These are phyloP conservation scores for Todiramphus saurophagus DNA, from an alignment of 2,113 vertebrate species.

Conservation along the genomic window DNA sequence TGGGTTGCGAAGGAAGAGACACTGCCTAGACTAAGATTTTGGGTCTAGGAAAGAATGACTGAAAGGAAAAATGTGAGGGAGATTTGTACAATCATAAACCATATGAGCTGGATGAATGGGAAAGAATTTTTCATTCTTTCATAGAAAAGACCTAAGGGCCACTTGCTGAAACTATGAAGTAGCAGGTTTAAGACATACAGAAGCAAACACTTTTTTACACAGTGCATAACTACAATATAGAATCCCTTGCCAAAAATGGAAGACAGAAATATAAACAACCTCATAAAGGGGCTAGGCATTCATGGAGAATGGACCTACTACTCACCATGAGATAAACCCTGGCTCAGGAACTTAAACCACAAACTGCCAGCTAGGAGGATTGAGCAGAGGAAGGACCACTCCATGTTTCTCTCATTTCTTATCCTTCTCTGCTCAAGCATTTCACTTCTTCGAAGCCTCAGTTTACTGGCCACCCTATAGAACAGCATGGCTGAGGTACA, in stretches of 20 bases:
- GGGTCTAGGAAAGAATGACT: neutral
- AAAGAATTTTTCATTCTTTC: constrained; percentile 25
- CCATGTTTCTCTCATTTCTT: neutral
- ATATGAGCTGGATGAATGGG: neutral
- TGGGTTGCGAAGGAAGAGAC: neutral
- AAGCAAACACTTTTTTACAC: neutral
- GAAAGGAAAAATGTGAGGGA: neutral
- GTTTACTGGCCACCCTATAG: neutral
- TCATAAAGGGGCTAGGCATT: neutral
- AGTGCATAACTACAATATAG: neutral
- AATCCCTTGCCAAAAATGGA: neutral
- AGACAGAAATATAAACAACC: neutral
- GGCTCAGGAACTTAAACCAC: neutral
- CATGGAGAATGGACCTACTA: neutral
- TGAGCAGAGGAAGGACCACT: neutral
- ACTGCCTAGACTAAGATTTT: neutral
- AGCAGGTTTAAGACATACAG: neutral
- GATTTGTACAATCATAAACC: neutral
- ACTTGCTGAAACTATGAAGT: neutral
- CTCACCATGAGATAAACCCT: neutral
- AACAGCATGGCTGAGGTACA: neutral
- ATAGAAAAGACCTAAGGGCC: neutral
- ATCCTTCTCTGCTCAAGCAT: neutral
- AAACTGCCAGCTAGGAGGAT: neutral
- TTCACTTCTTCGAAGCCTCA: neutral